A percentile compares a stretch with the other conserved stretches of the same genome.
phyloP scores from a whole-genome alignment of 1,140 invertebrate species.

The Musca vetustissima region DNA sequence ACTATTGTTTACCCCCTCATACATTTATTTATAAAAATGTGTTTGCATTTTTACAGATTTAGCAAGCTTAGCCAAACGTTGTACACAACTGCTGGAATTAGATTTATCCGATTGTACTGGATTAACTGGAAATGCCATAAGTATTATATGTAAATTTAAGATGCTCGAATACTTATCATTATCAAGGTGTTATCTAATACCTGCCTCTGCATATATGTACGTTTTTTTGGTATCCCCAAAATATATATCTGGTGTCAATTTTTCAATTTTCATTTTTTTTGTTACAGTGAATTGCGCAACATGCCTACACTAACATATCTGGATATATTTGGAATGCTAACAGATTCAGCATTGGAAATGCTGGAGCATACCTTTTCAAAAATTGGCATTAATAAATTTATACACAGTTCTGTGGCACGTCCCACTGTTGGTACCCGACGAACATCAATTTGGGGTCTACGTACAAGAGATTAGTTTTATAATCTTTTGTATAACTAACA shows the following conservation, averaged over 20 bases:
- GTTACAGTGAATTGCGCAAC: slow-evolving; percentile 59
- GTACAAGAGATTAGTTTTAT: slow-evolving; percentile 71
- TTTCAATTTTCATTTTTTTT: not conserved
- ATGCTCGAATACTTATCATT: slow-evolving; percentile 80
- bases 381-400: slow-evolving; percentile 61
- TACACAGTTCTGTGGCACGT: slow-evolving; percentile 74
- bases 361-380: slow-evolving; percentile 58
- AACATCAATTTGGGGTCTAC: slow-evolving; percentile 85
- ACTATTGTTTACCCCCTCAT: too few species aligned
- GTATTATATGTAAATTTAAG: slow-evolving; percentile 64
- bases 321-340: slow-evolving; percentile 77
- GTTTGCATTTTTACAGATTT: slow-evolving; percentile 64
- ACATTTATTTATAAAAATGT: too few species aligned
- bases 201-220: slow-evolving; percentile 64
- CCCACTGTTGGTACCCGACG: slow-evolving; percentile 82
- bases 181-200: slow-evolving; percentile 80
- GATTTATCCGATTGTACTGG: slow-evolving; percentile 84
- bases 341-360: slow-evolving; percentile 61
- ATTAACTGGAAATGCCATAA: slow-evolving; percentile 64
- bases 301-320: slow-evolving; percentile 67
- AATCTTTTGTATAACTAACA: not conserved
- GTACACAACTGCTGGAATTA: slow-evolving; percentile 74
- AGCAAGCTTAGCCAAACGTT: slow-evolving; percentile 63
- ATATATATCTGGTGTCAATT: not conserved
- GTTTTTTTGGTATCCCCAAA: slow-evolving; percentile 39